Percentiles rank a stretch among this genome's conserved stretches.
phyloP scores from a whole-genome alignment of 2,888 invertebrate species.

The Caenorhabditis sp. region DNA sequence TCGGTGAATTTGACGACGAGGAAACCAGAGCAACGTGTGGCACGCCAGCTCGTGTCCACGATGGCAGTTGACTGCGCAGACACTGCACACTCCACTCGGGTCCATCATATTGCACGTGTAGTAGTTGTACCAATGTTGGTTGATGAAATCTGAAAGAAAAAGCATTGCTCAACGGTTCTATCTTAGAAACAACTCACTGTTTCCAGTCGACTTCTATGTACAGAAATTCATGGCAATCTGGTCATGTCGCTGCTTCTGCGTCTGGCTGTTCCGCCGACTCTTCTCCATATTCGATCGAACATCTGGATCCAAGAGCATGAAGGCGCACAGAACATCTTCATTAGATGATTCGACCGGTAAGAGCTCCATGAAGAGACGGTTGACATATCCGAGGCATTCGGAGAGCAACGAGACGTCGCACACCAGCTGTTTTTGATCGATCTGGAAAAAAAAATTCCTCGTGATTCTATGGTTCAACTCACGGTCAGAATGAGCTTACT shows the following conservation, averaged over 20 bases:
- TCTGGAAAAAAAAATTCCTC: no score
- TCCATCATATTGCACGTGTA: conserved; percentile 99
- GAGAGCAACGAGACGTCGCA: conserved; percentile 28
- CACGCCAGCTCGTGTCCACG: conserved; percentile 90
- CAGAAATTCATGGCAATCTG: conserved; percentile 31
- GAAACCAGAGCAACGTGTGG: conserved; percentile 57
- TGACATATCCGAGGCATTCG: conserved; percentile 32
- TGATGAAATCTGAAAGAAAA: conserved; percentile 91
- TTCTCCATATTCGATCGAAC: not conserved
- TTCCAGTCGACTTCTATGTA: conserved; percentile 45
- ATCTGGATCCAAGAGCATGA: conserved; percentile 28
- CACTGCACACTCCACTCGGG: conserved; percentile 97
- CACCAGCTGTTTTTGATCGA: conserved; percentile 8
- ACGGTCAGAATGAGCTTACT: conserved; percentile 2
- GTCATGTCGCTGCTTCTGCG: conserved; percentile 2
- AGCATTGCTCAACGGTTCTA: no score
- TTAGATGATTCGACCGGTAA: no score
- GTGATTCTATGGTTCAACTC: no score
- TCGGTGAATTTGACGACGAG: conserved; percentile 48
- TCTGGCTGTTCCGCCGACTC: not conserved
- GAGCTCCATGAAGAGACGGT: conserved; percentile 20
- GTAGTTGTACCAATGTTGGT: conserved; percentile 93
- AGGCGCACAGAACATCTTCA: conserved; percentile 17
- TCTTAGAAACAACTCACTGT: conserved; percentile 34
- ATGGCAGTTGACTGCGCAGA: conserved; percentile 97